A percentile compares a stretch with the other conserved stretches of the same genome.
phyloP scores from a whole-genome alignment of 2,888 invertebrate genomes.

The Phaonia tiefii region DNA sequence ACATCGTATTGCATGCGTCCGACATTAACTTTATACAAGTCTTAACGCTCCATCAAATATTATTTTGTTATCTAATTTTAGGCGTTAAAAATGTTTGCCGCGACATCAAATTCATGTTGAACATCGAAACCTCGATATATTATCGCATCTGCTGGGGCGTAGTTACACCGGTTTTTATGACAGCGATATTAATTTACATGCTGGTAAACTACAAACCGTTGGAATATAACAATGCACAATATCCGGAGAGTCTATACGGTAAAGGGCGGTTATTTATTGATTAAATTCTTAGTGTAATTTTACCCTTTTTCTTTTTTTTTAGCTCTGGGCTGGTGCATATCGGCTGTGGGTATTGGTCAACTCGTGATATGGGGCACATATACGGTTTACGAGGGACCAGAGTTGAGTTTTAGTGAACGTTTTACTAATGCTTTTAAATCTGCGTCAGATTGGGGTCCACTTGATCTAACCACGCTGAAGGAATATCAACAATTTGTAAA shows the following conservation, averaged over 20 bases:
- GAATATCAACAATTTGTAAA: slow-evolving; percentile 78
- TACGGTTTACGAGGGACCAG: slow-evolving; percentile 72
- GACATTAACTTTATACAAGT: too few relatives aligned
- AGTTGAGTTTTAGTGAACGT: slow-evolving; percentile 69
- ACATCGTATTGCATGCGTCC: too few relatives aligned
- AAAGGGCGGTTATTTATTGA: not conserved
- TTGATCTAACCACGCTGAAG: slow-evolving; percentile 78
- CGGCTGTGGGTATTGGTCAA: slow-evolving; percentile 81
- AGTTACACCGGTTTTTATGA: slow-evolving; percentile 79
- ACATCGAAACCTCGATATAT: slow-evolving; percentile 84
- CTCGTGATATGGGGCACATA: slow-evolving; percentile 80
- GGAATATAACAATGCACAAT: slow-evolving; percentile 83
- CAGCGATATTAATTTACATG: slow-evolving; percentile 86
- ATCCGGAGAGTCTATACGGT: slow-evolving; percentile 83
- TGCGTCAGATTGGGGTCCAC: slow-evolving; percentile 76
- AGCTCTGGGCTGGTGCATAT: slow-evolving; percentile 81
- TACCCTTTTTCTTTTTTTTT: slow-evolving; percentile 33
- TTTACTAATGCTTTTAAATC: slow-evolving; percentile 75
- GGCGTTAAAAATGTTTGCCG: slow-evolving; percentile 84
- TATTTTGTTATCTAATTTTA: slow-evolving; percentile 65
- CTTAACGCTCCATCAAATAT: not conserved
- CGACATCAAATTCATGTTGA: slow-evolving; percentile 91
- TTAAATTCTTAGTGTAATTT: slow-evolving; percentile 2
- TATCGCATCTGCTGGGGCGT: slow-evolving; percentile 91
- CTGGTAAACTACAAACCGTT: slow-evolving; percentile 83